Percentiles rank a stretch among this genome's conserved stretches.
Evolutionary conservation across 1,140 invertebrate species (phyloP).

Genomic region (Drosophila baimaii): DNA sequence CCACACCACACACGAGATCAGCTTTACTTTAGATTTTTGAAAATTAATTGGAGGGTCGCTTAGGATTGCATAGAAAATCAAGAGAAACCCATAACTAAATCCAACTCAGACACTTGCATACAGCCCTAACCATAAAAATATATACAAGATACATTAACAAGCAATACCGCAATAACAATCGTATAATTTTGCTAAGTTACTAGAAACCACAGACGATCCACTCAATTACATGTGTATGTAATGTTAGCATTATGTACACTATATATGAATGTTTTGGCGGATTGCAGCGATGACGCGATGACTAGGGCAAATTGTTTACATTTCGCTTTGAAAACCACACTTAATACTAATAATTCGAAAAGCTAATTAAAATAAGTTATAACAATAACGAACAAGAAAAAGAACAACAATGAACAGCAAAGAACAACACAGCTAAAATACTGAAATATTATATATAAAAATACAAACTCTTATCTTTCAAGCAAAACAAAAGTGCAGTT

Average conservation of each 20-base stretch:
- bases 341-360: constrained; percentile 77
- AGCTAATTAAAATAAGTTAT: constrained; percentile 66
- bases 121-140: constrained; percentile 16
- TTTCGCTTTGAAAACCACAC: constrained; percentile 74
- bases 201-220: constrained; percentile 39
- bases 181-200: constrained; percentile 50
- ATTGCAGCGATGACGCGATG: constrained; percentile 21
- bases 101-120: constrained; percentile 45
- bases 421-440: constrained; percentile 77
- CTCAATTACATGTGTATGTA: constrained; percentile 28
- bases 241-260: constrained; percentile 24
- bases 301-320: constrained; percentile 68
- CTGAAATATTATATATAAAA: constrained; percentile 82
- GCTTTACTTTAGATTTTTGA: constrained; percentile 51
- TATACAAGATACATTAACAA: constrained; percentile 38
- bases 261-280: constrained; percentile 47
- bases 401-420: constrained; percentile 53
- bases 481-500: constrained; percentile 41
- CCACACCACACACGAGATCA: constrained; percentile 29
- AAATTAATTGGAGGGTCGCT: constrained; percentile 46
- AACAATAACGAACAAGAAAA: constrained; percentile 51
- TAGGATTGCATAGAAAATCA: constrained; percentile 41
- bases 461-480: constrained; percentile 81
- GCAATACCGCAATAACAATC: constrained; percentile 38
- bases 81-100: constrained; percentile 13